Evolutionary conservation across 2,888 invertebrate species (phyloP), one percentile per base, ranked within the genome.

Genomic region (Drosophila sordidula): DNA sequence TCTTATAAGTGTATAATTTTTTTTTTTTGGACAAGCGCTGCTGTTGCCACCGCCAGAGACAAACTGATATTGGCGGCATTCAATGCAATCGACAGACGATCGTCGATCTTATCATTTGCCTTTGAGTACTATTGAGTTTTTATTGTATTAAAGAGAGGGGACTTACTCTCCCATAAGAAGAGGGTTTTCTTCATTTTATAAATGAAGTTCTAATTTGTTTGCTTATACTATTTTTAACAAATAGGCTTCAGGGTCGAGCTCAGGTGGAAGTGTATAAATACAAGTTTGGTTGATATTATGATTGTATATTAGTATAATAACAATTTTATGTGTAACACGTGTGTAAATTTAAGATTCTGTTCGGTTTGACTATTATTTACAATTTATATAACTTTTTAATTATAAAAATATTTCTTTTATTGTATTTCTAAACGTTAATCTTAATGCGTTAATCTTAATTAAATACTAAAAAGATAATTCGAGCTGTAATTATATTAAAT

Each of bases 41-140:
- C 59, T 61, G 65, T 62, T 64, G 69, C 52, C 86, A 22, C 72
- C 44, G 61, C 6, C 57, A 39, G n/a, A 64, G 74, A 57, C 84
- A 56, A 66, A 79, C 70, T 83, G 80, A 76, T 76, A 82, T 65
- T 74, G 66, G 66, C 45, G 25, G 36, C 46, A 42, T 38, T 42
- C 34, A 32, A 41, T 50, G n/a, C 62, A 69, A 75, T 18, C 46
- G 45, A 42, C 42, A 36, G 56, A 14, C 47, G 9, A 68, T 50
- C 46, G 58, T 57, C 51, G 18, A 50, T 57, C 63, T 78, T 78
- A 75, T 75, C 75, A 78, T 22, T 73, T 42, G 76, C 59, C 44
- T 29, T 56, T 32, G 18, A 38, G 22, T 16, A 36, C n/a, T 1
- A 16, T 51, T 12, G 8, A 14, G 22, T 55, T 36, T 61, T 29